Evolutionary conservation across 2,888 invertebrate genomes (phyloP).

Genomic region (Mimas tiliae): DNA sequence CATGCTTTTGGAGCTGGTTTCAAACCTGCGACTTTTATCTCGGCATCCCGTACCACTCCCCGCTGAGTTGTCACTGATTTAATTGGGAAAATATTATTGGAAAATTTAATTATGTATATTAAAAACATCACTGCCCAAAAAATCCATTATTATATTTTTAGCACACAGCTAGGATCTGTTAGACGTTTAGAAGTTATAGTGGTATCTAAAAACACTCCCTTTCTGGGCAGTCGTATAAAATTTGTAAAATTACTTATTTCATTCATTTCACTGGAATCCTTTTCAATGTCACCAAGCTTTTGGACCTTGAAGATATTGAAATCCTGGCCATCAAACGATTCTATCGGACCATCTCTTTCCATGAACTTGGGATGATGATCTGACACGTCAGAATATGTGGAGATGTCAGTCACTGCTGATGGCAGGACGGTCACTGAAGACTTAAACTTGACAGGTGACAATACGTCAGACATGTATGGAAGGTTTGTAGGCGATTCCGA

Average conservation of each 20-base stretch:
- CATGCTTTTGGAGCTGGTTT: too few species aligned
- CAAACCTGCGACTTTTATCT: too few species aligned
- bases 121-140: too few species aligned
- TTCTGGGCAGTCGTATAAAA: too few species aligned
- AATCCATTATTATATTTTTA: too few species aligned
- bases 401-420: slow-evolving; percentile 47
- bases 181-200: too few species aligned
- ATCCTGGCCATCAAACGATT: slow-evolving; percentile 8
- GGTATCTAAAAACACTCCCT: too few species aligned
- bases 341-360: slow-evolving; percentile 31
- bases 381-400: slow-evolving; percentile 39
- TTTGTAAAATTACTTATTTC: slow-evolving; percentile 26
- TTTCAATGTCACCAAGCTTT: neutral
- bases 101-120: too few species aligned
- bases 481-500: slow-evolving; percentile 3
- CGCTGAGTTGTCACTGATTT: too few species aligned
- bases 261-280: slow-evolving; percentile 23
- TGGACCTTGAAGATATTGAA: slow-evolving; percentile 22
- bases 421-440: slow-evolving; percentile 56
- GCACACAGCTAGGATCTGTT: too few species aligned
- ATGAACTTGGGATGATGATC: slow-evolving; percentile 30
- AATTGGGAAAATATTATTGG: too few species aligned
- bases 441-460: slow-evolving; percentile 42
- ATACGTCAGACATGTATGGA: slow-evolving; percentile 31
- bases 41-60: too few species aligned